Conservation (phyloP, 2,797 vertebrate species). For the Eulemur albifrons region DNA sequence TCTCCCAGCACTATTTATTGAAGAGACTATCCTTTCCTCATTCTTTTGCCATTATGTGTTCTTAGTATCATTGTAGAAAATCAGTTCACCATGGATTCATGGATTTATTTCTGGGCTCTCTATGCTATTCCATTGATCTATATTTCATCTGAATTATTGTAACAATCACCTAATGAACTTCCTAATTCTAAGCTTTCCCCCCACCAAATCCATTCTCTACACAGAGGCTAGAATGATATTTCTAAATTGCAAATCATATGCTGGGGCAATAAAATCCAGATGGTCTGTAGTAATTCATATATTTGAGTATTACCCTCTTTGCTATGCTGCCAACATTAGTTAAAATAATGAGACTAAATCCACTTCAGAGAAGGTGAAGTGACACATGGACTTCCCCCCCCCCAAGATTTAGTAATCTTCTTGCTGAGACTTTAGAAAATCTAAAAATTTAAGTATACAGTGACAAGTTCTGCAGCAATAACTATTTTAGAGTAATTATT, state of each 20-base stretch:
- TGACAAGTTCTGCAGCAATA: neutral
- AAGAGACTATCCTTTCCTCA: neutral
- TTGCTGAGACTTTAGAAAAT: conserved; percentile 1
- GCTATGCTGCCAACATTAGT: neutral
- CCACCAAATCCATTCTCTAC: neutral
- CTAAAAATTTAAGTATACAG: neutral
- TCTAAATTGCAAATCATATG: neutral
- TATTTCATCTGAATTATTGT: neutral
- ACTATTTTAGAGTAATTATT: conserved; percentile 23
- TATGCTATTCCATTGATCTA: neutral
- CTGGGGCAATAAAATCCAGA: conserved; percentile 26
- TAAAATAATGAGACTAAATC: conserved; percentile 7
- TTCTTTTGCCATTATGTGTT: neutral
- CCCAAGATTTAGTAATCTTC: conserved; percentile 2
- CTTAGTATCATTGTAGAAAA: neutral
- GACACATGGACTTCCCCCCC: neutral
- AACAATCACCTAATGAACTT: neutral
- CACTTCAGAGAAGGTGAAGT: conserved; percentile 21
- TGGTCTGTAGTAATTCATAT: neutral
- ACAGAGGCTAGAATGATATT: neutral
- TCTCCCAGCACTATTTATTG: neutral
- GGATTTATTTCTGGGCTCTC: neutral
- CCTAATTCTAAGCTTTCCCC: neutral
- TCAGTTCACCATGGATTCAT: no score
- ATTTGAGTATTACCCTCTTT: conserved; percentile 30